Evolutionary conservation across 2,113 vertebrate species (phyloP).

Genomic region (Cyphomyrus discorhynchus): DNA sequence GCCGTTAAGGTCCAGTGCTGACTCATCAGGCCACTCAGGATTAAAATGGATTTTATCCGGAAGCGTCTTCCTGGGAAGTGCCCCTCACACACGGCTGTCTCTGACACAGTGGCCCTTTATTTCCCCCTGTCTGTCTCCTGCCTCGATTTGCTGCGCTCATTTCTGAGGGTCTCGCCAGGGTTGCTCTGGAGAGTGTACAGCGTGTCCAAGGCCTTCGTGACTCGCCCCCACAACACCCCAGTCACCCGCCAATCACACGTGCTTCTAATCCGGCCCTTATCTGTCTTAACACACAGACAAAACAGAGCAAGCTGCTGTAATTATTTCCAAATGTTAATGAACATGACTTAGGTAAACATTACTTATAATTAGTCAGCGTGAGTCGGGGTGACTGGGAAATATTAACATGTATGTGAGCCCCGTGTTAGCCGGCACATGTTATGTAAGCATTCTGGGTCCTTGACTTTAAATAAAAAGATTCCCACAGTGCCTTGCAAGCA

Average conservation of each 20-base stretch:
- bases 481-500: neutral
- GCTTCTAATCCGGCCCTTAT: neutral
- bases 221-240: neutral
- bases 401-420: neutral
- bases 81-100: neutral
- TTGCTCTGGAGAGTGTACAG: neutral
- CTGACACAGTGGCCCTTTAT: neutral
- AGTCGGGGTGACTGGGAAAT: neutral
- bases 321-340: conserved; percentile 11
- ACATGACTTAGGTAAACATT: conserved; percentile 6
- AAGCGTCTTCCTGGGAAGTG: neutral
- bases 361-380: neutral
- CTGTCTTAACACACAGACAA: neutral
- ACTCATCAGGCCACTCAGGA: neutral
- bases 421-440: neutral
- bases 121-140: neutral
- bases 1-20: neutral
- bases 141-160: neutral
- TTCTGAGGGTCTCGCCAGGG: neutral
- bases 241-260: neutral
- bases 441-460: neutral
- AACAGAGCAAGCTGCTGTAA: conserved; percentile 5
- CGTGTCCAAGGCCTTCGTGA: neutral
- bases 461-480: neutral
- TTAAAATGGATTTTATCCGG: neutral